Conservation (phyloP, 2,113 vertebrate species). For the Tapirus terrestris region DNA sequence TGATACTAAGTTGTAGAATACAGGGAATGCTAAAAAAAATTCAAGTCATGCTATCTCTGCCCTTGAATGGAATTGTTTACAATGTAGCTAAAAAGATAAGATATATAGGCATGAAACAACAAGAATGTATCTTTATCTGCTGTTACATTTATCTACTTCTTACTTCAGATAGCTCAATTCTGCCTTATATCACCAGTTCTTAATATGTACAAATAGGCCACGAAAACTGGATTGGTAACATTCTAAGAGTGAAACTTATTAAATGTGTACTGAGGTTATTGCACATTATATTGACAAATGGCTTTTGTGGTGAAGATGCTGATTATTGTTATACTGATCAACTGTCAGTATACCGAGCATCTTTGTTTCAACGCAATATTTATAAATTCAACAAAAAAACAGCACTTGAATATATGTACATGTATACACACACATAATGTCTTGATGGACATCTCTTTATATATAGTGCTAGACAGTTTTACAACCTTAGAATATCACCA, state of each 20-base stretch:
- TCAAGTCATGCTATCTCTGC: neutral
- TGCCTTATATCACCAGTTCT: neutral
- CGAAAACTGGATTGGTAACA: neutral
- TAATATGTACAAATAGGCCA: neutral
- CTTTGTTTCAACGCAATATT: neutral
- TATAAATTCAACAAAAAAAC: neutral
- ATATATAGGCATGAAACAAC: neutral
- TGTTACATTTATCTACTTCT: neutral
- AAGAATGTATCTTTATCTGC: neutral
- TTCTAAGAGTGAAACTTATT: neutral
- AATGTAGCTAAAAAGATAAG: neutral
- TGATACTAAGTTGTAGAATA: neutral
- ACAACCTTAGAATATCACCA: neutral
- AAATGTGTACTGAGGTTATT: neutral
- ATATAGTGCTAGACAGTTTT: neutral
- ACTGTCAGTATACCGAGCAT: neutral
- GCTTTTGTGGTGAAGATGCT: neutral
- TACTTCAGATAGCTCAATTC: neutral
- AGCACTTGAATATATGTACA: neutral
- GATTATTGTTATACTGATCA: neutral
- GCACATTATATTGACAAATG: neutral
- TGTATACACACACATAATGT: neutral
- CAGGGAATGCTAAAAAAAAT: neutral
- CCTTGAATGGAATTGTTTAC: slow-evolving; percentile 11
- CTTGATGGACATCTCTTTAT: neutral